A percentile compares a stretch with the other conserved stretches of the same genome.
phyloP scores from a whole-genome alignment of 2,888 invertebrate genomes.

The Dasypogon diadema region DNA sequence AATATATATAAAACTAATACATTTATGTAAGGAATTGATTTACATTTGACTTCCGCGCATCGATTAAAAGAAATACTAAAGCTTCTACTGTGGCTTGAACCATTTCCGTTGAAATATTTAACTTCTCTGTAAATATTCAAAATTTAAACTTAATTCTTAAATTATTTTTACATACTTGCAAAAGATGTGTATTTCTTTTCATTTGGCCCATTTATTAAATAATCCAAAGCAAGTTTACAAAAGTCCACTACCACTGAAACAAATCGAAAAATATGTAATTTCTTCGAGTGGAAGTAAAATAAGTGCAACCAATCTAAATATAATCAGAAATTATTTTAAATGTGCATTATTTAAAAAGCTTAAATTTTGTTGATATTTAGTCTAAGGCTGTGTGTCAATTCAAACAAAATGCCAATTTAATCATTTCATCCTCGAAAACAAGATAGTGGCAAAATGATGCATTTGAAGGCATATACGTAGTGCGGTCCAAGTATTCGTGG shows the following conservation, averaged over 20 bases:
- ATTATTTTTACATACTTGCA: conserved; percentile 62
- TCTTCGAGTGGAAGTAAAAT: too few species aligned
- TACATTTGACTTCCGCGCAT: conserved; percentile 79
- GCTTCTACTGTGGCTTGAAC: conserved; percentile 76
- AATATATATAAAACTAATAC: not conserved
- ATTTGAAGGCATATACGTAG: too few species aligned
- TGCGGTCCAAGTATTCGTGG: too few species aligned
- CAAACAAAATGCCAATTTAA: too few species aligned
- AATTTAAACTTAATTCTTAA: not conserved
- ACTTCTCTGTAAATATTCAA: conserved; percentile 68
- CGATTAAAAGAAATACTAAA: conserved; percentile 78
- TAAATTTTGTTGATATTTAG: too few species aligned
- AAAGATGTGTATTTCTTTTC: conserved; percentile 71
- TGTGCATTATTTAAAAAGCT: too few species aligned
- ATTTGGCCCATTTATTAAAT: conserved; percentile 74
- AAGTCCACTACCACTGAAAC: conserved; percentile 72
- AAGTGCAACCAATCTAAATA: conserved; percentile 53
- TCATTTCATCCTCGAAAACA: too few species aligned
- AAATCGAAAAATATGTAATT: too few species aligned
- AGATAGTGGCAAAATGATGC: too few species aligned
- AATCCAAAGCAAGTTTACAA: conserved; percentile 74
- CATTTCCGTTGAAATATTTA: conserved; percentile 69
- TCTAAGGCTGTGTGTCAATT: too few species aligned
- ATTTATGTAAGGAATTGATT: conserved; percentile 59
- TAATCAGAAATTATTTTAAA: not conserved